Base-by-base conservation (phyloP, 2,113 vertebrate species). In the Arothron firmamentum region DNA sequence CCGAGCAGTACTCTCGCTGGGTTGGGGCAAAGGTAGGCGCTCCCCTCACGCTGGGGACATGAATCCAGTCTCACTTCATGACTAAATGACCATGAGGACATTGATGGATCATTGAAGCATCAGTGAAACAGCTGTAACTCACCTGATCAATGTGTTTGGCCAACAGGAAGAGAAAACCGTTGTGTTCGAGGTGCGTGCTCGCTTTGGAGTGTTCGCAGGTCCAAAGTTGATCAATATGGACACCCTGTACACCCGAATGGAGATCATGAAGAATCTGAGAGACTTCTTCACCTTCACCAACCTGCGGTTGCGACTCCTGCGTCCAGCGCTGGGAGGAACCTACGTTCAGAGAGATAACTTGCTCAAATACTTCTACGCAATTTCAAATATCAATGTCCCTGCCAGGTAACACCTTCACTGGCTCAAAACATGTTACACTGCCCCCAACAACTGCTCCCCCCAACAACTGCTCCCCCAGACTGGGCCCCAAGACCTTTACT, bases 281-380 rank as follows among this genome's bases (percentile, higher is more conserved):
- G 97, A 98, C 86, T 99, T 99, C 92, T 98, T 99, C 82, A 96
- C 94, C 55, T 91, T 99, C 86, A 98, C 95, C 3, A 94, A 98
- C 87, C 93, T 99, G 75, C 91, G 95, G 19, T 92, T 99, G 74
- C 88, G 94, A 58, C 92, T 99, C 23, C 90, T 98, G 45, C 92
- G 92, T 52, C 97, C 97, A 0, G 95, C 94, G 0, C 93, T 95
- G 13, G 97, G 97, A 60, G 96, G 96, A 66, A 93, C 97, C 70
- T 96, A 95, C 41, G 94, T 97, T 70, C 94, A 98, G 72, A 92
- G 92, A 49, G 92, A 94, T 42, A 96, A 96, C 80, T 81, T 98
- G 75, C 90, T 93, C 55, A 94, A 96, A 80, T 98, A 98, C 90
- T 99, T 96, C 91, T 98, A 99, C 21, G 96, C 96, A 41, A 94